Evolutionary conservation across 2,797 vertebrate species (phyloP).

Genomic region (Agapornis canus): DNA sequence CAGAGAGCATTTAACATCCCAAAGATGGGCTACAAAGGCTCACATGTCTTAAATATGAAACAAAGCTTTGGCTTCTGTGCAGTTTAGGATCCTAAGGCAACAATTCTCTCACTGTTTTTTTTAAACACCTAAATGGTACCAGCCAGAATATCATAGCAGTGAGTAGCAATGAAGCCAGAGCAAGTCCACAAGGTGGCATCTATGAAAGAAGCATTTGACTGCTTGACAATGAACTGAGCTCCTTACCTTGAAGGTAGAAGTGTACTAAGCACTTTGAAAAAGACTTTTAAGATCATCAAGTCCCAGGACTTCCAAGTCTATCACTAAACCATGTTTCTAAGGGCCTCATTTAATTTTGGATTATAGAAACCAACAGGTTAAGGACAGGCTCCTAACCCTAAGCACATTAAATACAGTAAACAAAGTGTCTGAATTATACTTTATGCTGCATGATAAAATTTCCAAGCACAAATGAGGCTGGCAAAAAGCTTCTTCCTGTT

Average conservation of each 20-base stretch:
- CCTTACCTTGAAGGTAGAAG: not conserved
- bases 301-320: not conserved
- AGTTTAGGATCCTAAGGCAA: not conserved
- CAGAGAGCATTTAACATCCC: not conserved
- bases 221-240: not conserved
- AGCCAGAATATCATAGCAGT: not conserved
- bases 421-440: not conserved
- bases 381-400: not conserved
- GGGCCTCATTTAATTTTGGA: not conserved
- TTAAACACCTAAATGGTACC: not conserved
- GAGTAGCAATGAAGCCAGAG: not conserved
- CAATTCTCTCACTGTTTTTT: not conserved
- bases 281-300: not conserved
- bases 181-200: not conserved
- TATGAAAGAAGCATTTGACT: not conserved
- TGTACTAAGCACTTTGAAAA: not conserved
- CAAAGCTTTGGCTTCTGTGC: not conserved
- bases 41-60: not conserved
- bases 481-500: not conserved
- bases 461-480: not conserved
- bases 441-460: not conserved
- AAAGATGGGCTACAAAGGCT: not conserved
- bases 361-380: not conserved
- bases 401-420: not conserved
- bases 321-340: not conserved